A percentile compares a stretch with the other conserved stretches of the same genome.
Evolutionary conservation across 2,888 invertebrate species (phyloP).

Genomic region (Pristionchus japonicus): DNA sequence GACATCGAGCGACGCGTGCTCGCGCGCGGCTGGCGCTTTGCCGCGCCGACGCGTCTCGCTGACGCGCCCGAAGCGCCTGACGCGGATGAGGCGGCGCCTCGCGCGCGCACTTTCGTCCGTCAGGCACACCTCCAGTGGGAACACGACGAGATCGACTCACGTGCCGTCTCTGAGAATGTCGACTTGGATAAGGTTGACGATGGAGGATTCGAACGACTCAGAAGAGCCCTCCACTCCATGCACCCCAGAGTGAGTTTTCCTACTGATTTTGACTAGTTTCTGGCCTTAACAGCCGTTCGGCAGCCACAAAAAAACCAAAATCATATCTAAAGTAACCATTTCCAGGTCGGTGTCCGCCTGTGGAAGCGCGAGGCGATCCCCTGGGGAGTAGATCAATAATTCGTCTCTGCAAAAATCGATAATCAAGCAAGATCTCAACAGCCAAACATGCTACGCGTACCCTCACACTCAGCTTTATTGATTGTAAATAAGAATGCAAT

Average conservation of each 20-base stretch:
- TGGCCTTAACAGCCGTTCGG: too few relatives aligned
- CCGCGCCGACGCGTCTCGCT: neutral
- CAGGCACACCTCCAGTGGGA: slow-evolving; percentile 33
- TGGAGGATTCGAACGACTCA: slow-evolving; percentile 29
- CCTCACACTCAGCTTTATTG: neutral
- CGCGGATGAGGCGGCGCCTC: neutral
- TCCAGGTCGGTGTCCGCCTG: slow-evolving; percentile 23
- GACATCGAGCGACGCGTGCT: slow-evolving; percentile 2
- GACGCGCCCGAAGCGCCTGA: neutral
- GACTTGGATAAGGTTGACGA: slow-evolving; percentile 43
- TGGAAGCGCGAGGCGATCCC: slow-evolving; percentile 18
- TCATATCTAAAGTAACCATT: neutral
- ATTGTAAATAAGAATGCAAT: neutral
- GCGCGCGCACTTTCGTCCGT: neutral
- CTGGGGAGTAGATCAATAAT: slow-evolving; percentile 15
- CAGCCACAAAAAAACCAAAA: neutral
- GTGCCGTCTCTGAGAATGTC: slow-evolving; percentile 41
- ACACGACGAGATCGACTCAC: slow-evolving; percentile 39
- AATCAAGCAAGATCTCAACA: slow-evolving; percentile 24
- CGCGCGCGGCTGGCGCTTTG: neutral
- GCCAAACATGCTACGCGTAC: slow-evolving; percentile 5
- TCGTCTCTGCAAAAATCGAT: neutral
- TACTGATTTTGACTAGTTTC: neutral
- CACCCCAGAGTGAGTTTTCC: slow-evolving; percentile 20
- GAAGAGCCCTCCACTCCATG: slow-evolving; percentile 44